Evolutionary conservation across 2,888 invertebrate species (phyloP).

Genomic region (Xylocampa areola): DNA sequence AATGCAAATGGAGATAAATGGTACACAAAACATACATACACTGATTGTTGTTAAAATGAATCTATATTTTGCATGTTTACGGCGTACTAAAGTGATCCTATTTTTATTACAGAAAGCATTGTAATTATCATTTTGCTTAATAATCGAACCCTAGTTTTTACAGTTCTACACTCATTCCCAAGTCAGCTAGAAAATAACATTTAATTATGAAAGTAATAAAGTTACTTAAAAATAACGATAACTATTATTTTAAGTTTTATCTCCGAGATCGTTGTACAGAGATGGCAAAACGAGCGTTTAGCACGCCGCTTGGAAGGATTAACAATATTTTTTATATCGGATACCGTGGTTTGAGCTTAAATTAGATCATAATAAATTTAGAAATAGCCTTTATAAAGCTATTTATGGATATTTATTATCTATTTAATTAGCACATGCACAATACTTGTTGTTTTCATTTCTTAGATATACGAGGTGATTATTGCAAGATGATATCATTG

Average conservation of each 20-base stretch:
- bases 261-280: conserved; percentile 17
- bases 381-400: conserved; percentile 7
- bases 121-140: too few relatives aligned
- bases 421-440: conserved; percentile 9
- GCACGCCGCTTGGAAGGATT: conserved; percentile 40
- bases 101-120: too few relatives aligned
- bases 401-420: conserved; percentile 1
- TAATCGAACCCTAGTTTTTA: too few relatives aligned
- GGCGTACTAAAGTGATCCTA: too few relatives aligned
- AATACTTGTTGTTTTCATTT: conserved; percentile 4
- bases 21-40: too few relatives aligned
- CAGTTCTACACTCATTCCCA: conserved; percentile 39
- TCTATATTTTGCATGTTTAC: too few relatives aligned
- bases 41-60: too few relatives aligned
- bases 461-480: neutral
- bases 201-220: conserved; percentile 48
- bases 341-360: conserved; percentile 17
- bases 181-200: conserved; percentile 50
- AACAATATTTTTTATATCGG: conserved; percentile 37
- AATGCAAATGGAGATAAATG: too few relatives aligned
- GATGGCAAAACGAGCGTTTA: conserved; percentile 39
- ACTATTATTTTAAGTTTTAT: conserved; percentile 43
- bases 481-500: neutral
- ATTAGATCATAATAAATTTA: conserved; percentile 24
- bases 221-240: conserved; percentile 42